These are phyloP conservation scores for Cephus pulcher DNA, from an alignment of 2,888 invertebrate species.

Conservation along the genomic window DNA sequence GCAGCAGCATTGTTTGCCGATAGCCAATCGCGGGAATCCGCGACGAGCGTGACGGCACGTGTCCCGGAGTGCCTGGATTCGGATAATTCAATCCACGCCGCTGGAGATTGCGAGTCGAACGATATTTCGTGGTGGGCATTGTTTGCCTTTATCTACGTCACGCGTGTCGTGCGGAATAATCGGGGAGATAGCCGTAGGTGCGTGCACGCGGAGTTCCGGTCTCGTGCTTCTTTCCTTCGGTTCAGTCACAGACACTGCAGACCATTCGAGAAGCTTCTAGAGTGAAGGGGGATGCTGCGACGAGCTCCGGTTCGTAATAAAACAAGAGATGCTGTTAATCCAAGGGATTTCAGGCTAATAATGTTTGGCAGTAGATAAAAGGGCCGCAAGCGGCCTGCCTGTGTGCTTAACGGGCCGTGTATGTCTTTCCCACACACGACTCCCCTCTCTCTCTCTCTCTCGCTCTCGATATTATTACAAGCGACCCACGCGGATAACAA, in stretches of 20 bases:
- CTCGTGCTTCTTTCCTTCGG: not conserved
- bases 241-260: not conserved
- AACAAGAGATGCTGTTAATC: not conserved
- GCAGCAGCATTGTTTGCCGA: conserved; percentile 42
- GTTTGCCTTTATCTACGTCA: conserved; percentile 36
- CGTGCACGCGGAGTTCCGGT: not conserved
- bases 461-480: conserved; percentile 39
- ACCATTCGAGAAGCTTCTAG: not conserved
- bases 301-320: not conserved
- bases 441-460: not conserved
- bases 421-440: conserved; percentile 54
- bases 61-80: conserved; percentile 42
- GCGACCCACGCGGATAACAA: conserved; percentile 32
- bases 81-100: conserved; percentile 43
- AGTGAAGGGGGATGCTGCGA: not conserved
- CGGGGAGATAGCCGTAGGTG: not conserved
- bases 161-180: conserved; percentile 14
- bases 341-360: conserved; percentile 34
- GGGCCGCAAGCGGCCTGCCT: conserved; percentile 11
- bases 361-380: conserved; percentile 47
- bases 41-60: conserved; percentile 45
- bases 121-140: conserved; percentile 30
- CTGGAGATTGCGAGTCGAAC: conserved; percentile 33
- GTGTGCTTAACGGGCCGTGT: conserved; percentile 24
- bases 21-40: conserved; percentile 33